A percentile compares a stretch with the other conserved stretches of the same genome.
These are phyloP conservation scores for Muntiacus muntjak DNA, from an alignment of 2,113 vertebrate genomes.

Conservation along the genomic window DNA sequence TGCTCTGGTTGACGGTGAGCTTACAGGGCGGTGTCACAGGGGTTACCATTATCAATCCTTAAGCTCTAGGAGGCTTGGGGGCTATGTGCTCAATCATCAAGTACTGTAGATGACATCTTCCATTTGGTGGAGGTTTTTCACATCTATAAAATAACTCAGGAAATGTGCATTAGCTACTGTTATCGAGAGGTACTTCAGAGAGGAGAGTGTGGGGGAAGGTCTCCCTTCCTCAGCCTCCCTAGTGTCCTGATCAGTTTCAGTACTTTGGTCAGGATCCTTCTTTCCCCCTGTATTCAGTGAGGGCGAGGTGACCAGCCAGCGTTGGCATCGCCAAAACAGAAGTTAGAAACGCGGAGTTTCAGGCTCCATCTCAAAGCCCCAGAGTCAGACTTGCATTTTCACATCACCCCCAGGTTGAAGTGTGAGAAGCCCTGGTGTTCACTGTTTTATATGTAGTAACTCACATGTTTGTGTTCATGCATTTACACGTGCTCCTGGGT, in stretches of 20 bases:
- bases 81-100: background rate
- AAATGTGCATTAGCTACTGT: background rate
- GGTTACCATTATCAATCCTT: background rate
- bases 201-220: background rate
- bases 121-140: background rate
- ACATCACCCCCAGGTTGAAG: background rate
- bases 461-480: background rate
- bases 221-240: background rate
- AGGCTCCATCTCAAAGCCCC: background rate
- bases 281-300: background rate
- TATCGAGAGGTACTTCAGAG: background rate
- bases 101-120: background rate
- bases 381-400: background rate
- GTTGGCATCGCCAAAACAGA: background rate
- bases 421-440: background rate
- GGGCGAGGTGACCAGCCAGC: rapidly evolving
- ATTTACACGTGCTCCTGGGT: background rate
- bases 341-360: background rate
- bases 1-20: background rate
- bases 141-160: background rate
- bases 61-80: background rate
- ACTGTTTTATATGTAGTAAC: background rate
- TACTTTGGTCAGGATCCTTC: background rate
- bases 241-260: background rate
- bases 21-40: background rate